Evolutionary conservation across 1,140 invertebrate genomes (phyloP), one percentile per base, ranked within the genome.

Genomic region (Hyles euphorbiae): DNA sequence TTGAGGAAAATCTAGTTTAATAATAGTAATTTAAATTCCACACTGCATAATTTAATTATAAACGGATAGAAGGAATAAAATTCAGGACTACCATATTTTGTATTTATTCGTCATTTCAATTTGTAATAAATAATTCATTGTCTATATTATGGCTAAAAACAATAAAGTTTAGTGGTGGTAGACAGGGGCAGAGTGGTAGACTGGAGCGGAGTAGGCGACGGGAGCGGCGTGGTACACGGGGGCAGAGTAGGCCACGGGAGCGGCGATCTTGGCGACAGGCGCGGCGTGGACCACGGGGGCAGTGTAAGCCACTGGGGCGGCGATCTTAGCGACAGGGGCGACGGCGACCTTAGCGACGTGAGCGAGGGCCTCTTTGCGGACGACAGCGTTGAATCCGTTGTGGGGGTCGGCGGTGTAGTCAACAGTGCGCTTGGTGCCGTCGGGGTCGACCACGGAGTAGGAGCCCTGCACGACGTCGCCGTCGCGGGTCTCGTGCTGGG

Each of bases 361-460:
- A 34, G 53, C 64, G 32, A 76, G 54, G n/a, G 73, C 72, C 49
- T 80, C 77, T 56, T 74, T 81, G 65, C 74, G 75, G 3, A 88
- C 87, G 45, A 89, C 87, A 11, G 86, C 88, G 73, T 90, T 89
- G 76, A 90, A 90, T 34, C 89, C 89, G 51, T 86, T 88, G 65
- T 87, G 81, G 36, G 78, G 74, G 65, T 90, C 90, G n/a, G 89
- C 89, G 9, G 91, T 92, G 77, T 94, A 93, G 60, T 92, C 91
- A 1, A 93, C 92, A 45, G 90, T 93, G 57, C 92, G 88, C 70
- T 90, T 91, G 66, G 89, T 90, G 57, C 93, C 93, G 71, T 93
- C 92, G 3, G 92, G 90, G 76, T 93, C 92, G 22, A 91, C 85
- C 3, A 93, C 72, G 3, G 90, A 91, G 80, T 93, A 93, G 46